Conservation (phyloP, 2,113 vertebrate genomes). For the Ptyas mucosa region DNA sequence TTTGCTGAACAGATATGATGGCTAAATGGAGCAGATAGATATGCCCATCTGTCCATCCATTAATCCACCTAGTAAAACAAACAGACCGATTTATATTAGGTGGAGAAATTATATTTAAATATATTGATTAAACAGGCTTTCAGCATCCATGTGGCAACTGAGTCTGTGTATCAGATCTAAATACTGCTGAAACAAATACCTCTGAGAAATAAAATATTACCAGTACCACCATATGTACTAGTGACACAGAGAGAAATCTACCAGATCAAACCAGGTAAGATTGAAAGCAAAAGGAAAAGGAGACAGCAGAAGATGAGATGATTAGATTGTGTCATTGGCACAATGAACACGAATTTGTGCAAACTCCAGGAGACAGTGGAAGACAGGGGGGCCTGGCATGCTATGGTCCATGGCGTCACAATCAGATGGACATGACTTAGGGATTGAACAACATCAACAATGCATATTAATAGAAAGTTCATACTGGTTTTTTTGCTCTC, state of each 20-base stretch:
- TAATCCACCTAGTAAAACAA: neutral
- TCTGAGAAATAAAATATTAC: conserved; percentile 23
- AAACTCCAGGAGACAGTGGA: neutral
- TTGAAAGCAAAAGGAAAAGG: neutral
- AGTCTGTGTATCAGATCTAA: neutral
- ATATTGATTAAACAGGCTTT: conserved; percentile 39
- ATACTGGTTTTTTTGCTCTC: neutral
- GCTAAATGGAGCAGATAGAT: conserved; percentile 4
- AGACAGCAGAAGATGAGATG: neutral
- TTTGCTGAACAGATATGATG: neutral
- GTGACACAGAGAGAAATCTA: neutral
- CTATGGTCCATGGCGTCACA: neutral
- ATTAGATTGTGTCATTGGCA: neutral
- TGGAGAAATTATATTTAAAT: conserved; percentile 51
- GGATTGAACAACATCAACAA: neutral
- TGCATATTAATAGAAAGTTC: neutral
- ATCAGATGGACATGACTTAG: neutral
- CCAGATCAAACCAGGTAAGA: neutral
- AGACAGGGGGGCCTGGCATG: neutral
- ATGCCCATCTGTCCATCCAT: neutral
- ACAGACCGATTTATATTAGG: conserved; percentile 63
- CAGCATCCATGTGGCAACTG: conserved; percentile 24
- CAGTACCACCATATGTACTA: conserved; percentile 19
- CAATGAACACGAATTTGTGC: neutral
- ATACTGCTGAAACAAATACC: neutral